A percentile compares a stretch with the other conserved stretches of the same genome.
Evolutionary conservation across 1,140 invertebrate genomes (phyloP).

Genomic region (Ruditapes philippinarum): DNA sequence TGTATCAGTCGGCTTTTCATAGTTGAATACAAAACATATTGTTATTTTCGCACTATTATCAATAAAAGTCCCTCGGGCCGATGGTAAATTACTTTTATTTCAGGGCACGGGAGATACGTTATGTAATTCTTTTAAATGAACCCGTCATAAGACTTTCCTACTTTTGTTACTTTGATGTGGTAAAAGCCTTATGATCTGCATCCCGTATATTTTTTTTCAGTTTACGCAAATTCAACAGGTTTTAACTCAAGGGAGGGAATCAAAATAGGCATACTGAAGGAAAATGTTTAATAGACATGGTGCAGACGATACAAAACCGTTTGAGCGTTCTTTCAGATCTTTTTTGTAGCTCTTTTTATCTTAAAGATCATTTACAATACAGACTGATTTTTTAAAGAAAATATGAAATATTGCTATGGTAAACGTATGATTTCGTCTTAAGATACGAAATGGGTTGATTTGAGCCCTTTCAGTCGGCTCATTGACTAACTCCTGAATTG

Average conservation of each 20-base stretch:
- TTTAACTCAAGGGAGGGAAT: constrained; percentile 38
- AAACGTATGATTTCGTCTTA: constrained; percentile 1
- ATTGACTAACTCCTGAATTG: constrained; percentile 60
- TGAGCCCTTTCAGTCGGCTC: constrained; percentile 27
- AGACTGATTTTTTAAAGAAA: constrained; percentile 36
- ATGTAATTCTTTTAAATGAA: constrained; percentile 52
- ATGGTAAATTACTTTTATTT: constrained; percentile 35
- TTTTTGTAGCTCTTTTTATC: constrained; percentile 20
- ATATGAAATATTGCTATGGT: constrained; percentile 62
- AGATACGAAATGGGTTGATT: constrained; percentile 10
- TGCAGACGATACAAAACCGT: background rate
- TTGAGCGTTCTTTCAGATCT: background rate
- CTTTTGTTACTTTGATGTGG: constrained; percentile 23
- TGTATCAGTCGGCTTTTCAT: constrained; percentile 60
- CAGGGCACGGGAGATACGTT: constrained; percentile 15
- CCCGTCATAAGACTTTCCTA: constrained; percentile 21
- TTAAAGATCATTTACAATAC: background rate
- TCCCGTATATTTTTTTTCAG: background rate
- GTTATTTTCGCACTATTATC: constrained; percentile 61
- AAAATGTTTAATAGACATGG: background rate
- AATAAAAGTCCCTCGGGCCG: constrained; percentile 52
- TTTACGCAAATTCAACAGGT: background rate
- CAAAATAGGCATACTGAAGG: background rate
- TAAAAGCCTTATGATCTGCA: background rate
- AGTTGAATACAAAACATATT: constrained; percentile 62